These are phyloP conservation scores for Columbina picui DNA, from an alignment of 2,113 vertebrate species.

Conservation along the genomic window DNA sequence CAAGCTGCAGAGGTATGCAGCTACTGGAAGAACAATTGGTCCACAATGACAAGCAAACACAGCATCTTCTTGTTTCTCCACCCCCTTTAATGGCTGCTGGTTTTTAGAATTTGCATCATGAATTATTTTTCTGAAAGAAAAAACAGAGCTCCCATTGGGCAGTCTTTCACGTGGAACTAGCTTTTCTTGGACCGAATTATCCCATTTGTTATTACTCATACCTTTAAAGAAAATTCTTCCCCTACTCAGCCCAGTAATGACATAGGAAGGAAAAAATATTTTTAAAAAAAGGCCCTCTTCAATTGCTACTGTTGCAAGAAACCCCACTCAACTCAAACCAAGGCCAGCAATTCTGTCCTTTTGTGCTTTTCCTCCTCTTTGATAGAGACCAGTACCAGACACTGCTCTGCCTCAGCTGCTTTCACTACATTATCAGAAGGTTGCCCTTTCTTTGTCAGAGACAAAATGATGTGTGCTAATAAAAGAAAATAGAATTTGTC, in stretches of 20 bases:
- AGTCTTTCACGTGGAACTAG: not conserved
- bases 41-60: not conserved
- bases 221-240: not conserved
- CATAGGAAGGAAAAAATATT: not conserved
- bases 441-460: not conserved
- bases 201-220: not conserved
- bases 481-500: not conserved
- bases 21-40: not conserved
- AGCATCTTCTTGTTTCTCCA: not conserved
- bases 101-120: not conserved
- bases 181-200: not conserved
- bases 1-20: not conserved
- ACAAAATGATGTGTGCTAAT: rapidly evolving
- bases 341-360: not conserved
- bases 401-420: not conserved
- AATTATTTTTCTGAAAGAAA: not conserved
- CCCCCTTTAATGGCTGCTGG: not conserved
- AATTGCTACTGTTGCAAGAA: not conserved
- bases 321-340: not conserved
- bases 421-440: not conserved
- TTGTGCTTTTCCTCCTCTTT: not conserved
- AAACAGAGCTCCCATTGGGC: not conserved
- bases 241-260: not conserved
- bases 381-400: not conserved
- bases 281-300: not conserved